Conservation (phyloP, 1,140 invertebrate species). For the Papilio aristodemus region DNA sequence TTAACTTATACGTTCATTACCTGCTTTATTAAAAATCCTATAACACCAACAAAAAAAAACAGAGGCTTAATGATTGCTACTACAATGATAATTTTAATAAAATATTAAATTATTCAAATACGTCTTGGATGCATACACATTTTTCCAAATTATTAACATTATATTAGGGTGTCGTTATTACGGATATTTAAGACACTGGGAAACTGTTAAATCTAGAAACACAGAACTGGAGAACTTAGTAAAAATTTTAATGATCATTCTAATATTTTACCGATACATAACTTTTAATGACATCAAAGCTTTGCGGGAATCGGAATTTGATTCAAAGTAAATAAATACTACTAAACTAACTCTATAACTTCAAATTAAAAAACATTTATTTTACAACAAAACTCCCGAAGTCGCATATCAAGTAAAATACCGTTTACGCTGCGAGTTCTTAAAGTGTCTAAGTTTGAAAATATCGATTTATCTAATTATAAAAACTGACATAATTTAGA, state of each 20-base stretch:
- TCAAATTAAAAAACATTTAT: too few relatives aligned
- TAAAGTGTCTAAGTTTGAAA: neutral
- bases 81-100: neutral
- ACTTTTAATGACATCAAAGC: neutral
- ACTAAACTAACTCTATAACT: too few relatives aligned
- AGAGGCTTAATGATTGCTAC: neutral
- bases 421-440: too few relatives aligned
- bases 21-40: neutral
- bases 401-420: too few relatives aligned
- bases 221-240: neutral
- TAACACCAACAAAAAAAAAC: neutral
- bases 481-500: conserved; percentile 24
- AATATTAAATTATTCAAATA: neutral
- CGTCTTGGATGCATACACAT: too few relatives aligned
- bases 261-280: neutral
- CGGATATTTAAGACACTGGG: neutral
- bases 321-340: neutral
- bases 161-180: neutral
- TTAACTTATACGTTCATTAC: conserved; percentile 10
- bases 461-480: conserved; percentile 21
- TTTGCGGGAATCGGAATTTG: neutral
- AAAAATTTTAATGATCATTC: neutral
- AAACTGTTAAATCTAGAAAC: too few relatives aligned
- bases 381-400: too few relatives aligned
- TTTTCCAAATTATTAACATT: neutral